Evolutionary conservation across 1,140 invertebrate species (phyloP), one percentile per base, ranked within the genome.

Genomic region (Propsilocerus akamusi): DNA sequence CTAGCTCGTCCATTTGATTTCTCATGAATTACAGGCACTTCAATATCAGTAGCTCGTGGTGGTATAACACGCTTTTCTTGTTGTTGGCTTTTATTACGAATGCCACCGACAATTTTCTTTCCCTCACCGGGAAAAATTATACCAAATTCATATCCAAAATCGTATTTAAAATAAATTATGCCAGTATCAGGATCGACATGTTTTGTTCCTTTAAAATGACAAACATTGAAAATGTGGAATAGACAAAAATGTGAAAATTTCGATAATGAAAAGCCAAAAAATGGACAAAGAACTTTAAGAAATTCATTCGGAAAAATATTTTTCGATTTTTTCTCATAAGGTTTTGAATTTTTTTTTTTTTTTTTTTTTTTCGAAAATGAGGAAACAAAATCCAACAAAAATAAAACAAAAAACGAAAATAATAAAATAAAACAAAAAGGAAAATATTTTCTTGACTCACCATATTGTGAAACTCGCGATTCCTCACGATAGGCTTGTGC

Each of bases 101-200:
- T 70, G 49, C 66, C 70, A 30, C 65, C 62, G 25, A 70, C 58
- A 10, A 64, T 67, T 53, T 68, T 70, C 58, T 75, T 75, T 34
- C 74, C 71, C 61, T 80, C 77, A 24, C 79, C 78, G 5, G 81
- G 81, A 26, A 81, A 66, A 25, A 83, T 71, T 49, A 85, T 74
- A 49, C 82, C 81, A 58, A 84, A 84, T 61, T 86, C 81, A 61
- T 85, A 86, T 51, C 81, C 82, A 58, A 86, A 86, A 66, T 85
- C 81, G 59, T 85, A 84, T 66, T 86, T 85, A 71, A 84, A 85
- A 67, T 84, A 85, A 58, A 84, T 82, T 25, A 86, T 68, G 53
- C 80, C 81, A 23, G 79, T 81, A 56, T 82, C 77, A 53, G 78
- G 79, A 65, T 84, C 80, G 55, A 81, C 76, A 59, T 80, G 79